Evolutionary conservation across 35 echinoderm and acorn worm genomes (phyloP), one percentile per base, ranked within the genome.

Genomic region (Apostichopus parvimensis): DNA sequence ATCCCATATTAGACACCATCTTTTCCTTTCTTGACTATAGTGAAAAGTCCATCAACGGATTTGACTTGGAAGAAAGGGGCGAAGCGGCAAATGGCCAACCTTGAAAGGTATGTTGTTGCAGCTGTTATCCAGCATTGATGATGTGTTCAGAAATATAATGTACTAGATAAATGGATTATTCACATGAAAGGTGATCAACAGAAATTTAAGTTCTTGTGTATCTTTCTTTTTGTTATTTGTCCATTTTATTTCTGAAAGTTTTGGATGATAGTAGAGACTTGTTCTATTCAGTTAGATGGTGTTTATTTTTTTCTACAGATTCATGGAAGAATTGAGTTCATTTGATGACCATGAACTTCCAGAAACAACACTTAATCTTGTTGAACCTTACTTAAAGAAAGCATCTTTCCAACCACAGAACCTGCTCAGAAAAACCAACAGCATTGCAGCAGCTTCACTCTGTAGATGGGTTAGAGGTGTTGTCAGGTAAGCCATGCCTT

Each of bases 51-150:
- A 68, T 94, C 97, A 78, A 94, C 97, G 70, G 97, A 98, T 86
- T 56, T 98, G 91, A 98, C 97, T 13, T 98, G 97, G 97, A 98
- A 95, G 73, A 98, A 98, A 92, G 97, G 97, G 80, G 97, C 95
- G 0, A 99, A 99, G 23, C 77, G 97, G 57, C 97, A 98, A 79
- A 99, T 99, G 97, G 95, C 97, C 62, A 99, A 99, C 59, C 83
- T 99, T 54, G 97, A 96, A 79, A 94, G 97, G 96, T 98, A 95
- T 77, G 93, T 34, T 34, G 28, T 52, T 65, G 5, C 6, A 12
- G 58, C 58, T 60, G 58, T 60, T 60, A 12, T 60, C 11, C 11
- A 7, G 11, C 6, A 60, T 60, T 60, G 58, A 60, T 60, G 77
- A 21, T 24, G 28, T 2, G 28, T 34, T 34, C 28, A 34, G 28